Percentiles rank a stretch among this genome's conserved stretches.
These are phyloP conservation scores for Diceros bicornis DNA, from an alignment of 2,797 vertebrate species.

Conservation along the genomic window DNA sequence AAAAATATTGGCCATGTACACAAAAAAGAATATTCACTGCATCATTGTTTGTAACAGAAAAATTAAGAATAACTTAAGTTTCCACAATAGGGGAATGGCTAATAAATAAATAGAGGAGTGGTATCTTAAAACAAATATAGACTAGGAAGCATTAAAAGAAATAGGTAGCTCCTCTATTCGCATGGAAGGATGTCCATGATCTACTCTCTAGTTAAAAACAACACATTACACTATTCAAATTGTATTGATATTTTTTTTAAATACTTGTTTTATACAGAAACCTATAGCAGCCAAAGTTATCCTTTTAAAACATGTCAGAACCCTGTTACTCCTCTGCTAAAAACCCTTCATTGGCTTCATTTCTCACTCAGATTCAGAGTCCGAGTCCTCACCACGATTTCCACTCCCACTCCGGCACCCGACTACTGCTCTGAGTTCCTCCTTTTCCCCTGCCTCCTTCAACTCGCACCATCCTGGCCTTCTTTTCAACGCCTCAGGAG, in stretches of 20 bases:
- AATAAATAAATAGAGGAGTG: neutral
- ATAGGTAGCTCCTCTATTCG: neutral
- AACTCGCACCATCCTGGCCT: neutral
- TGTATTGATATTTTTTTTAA: neutral
- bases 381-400: neutral
- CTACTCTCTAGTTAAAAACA: neutral
- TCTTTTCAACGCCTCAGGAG: neutral
- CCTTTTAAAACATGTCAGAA: neutral
- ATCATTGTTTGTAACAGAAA: neutral
- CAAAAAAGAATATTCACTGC: neutral
- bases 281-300: neutral
- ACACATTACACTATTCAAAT: neutral
- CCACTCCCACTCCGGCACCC: neutral
- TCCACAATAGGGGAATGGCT: neutral
- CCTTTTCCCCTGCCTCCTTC: neutral
- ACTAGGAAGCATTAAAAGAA: conserved; percentile 2
- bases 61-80: conserved; percentile 8
- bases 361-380: neutral
- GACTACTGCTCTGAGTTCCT: neutral
- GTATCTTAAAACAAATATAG: neutral
- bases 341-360: neutral
- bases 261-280: neutral
- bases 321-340: neutral
- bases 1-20: neutral
- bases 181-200: neutral